phyloP scores from a whole-genome alignment of 1,140 invertebrate genomes.

The Nasonia vitripennis region DNA sequence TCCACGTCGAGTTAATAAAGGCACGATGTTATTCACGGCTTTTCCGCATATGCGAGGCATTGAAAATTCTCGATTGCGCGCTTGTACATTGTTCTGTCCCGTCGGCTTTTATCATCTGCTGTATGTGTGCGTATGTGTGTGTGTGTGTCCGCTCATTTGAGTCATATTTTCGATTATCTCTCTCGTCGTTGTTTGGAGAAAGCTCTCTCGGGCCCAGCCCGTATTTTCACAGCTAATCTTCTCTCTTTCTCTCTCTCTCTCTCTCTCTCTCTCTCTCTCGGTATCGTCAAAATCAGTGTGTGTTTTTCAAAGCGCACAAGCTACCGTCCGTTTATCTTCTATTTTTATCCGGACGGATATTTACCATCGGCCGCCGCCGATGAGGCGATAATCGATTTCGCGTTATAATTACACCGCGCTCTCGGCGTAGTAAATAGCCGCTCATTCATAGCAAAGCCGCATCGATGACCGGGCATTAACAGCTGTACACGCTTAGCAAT shows the following conservation, averaged over 20 bases:
- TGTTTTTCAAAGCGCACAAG: background rate
- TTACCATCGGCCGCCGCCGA: too few species aligned
- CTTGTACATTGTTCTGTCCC: too few species aligned
- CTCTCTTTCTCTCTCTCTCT: background rate
- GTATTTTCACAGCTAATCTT: background rate
- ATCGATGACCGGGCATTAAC: too few species aligned
- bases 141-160: background rate
- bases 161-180: background rate
- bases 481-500: too few species aligned
- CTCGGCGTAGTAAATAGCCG: too few species aligned
- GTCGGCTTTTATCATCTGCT: too few species aligned
- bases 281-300: background rate
- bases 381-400: too few species aligned
- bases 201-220: background rate
- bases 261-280: background rate
- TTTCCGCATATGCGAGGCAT: background rate
- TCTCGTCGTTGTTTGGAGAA: background rate
- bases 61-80: background rate
- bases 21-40: constrained; percentile 1
- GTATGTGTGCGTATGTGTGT: background rate
- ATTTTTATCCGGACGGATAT: too few species aligned
- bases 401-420: too few species aligned
- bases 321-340: background rate
- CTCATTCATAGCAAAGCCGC: too few species aligned
- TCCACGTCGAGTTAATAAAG: constrained; percentile 15